Evolutionary conservation across 2,113 vertebrate species (phyloP).

Genomic region (Saccopteryx bilineata): DNA sequence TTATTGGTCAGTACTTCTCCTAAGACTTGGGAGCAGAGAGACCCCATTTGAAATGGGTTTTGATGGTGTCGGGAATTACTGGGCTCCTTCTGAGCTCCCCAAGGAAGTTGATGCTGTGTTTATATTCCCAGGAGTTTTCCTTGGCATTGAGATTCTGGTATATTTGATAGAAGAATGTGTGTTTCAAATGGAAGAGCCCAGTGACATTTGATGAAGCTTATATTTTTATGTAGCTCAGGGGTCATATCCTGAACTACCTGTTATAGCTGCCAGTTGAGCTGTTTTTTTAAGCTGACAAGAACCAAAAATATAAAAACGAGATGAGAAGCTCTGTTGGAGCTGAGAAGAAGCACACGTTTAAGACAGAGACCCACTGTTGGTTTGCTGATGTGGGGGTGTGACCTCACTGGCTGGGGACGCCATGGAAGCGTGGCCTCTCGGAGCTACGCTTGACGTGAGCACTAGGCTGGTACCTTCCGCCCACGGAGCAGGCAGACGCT

Average conservation of each 20-base stretch:
- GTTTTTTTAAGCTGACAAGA: slow-evolving; percentile 28
- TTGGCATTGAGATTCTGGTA: background rate
- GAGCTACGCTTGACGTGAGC: background rate
- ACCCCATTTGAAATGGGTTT: background rate
- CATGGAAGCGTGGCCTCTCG: background rate
- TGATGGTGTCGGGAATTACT: background rate
- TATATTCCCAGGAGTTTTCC: background rate
- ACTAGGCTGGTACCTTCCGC: rapidly evolving
- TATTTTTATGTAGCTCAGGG: background rate
- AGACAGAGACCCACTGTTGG: background rate
- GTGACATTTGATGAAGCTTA: background rate
- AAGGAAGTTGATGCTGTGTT: background rate
- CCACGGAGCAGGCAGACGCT: rapidly evolving
- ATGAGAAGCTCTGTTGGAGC: background rate
- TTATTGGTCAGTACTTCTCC: background rate
- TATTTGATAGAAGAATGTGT: background rate
- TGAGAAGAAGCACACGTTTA: background rate
- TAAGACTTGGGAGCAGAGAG: background rate
- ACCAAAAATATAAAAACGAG: background rate
- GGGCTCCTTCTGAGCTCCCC: background rate
- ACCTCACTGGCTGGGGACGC: background rate
- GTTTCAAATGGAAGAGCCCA: background rate
- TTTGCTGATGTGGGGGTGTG: background rate
- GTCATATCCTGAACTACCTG: background rate
- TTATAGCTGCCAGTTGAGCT: background rate